A percentile compares a stretch with the other conserved stretches of the same genome.
These are phyloP conservation scores for Artemia sinica DNA, from an alignment of 2,888 invertebrate genomes.

Conservation along the genomic window DNA sequence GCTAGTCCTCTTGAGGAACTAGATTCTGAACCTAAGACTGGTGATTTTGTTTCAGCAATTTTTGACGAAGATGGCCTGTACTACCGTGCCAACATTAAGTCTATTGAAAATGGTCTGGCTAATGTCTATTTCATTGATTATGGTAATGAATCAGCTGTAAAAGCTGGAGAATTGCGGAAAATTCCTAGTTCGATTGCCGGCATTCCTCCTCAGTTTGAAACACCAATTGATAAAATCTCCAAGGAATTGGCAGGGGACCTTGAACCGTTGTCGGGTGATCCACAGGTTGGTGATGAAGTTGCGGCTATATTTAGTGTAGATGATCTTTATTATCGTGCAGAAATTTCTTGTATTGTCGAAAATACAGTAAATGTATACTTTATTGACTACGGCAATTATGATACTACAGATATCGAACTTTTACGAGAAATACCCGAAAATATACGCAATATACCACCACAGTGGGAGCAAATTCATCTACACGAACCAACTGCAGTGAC, in stretches of 20 bases:
- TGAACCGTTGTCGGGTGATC: not conserved
- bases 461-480: not conserved
- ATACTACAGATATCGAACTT: not conserved
- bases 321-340: conserved; percentile 17
- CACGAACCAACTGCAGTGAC: not conserved
- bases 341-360: not conserved
- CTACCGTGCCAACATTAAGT: conserved; percentile 19
- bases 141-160: conserved; percentile 15
- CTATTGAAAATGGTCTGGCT: not conserved
- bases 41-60: not conserved
- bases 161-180: not conserved
- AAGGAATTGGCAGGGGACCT: not conserved
- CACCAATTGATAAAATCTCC: not conserved
- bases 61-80: conserved; percentile 13
- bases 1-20: not conserved
- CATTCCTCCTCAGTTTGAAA: not conserved
- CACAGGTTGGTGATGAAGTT: not conserved
- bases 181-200: conserved; percentile 4
- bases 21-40: not conserved
- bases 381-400: conserved; percentile 19
- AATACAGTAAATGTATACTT: conserved; percentile 8
- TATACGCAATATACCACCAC: conserved; percentile 17
- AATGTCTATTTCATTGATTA: conserved; percentile 19
- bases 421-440: conserved; percentile 3
- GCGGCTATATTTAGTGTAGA: conserved; percentile 18